Evolutionary conservation across 2,888 invertebrate species (phyloP), one percentile per base, ranked within the genome.

Genomic region (Ferdinandea cuprea): DNA sequence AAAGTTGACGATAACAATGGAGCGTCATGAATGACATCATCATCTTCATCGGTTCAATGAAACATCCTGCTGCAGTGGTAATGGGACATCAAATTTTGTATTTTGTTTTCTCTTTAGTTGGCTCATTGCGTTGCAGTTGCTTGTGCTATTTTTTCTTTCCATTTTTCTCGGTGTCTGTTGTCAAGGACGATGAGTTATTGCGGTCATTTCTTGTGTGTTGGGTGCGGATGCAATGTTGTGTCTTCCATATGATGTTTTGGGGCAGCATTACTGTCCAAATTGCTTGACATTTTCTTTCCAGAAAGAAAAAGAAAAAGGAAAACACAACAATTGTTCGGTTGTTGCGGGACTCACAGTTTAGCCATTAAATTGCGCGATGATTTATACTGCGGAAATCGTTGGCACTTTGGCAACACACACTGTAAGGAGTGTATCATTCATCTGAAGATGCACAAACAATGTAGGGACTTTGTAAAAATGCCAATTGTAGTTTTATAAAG

Each of bases 171-270:
- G 66, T 61, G n/a, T 83, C 68, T 78, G 68, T 63, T 78, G 83
- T 83, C 78, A 83, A 83, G 83, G 78, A 83, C 83, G 83, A 83
- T 83, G 83, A 83, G 61, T 83, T 83, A 83, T 83, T 83, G 78
- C 83, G 78, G 83, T 78, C 72, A 78, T 83, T 73, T 35, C 37
- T 50, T 9, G 35, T 17, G 32, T 59, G 71, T 50, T 32, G 46
- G 44, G 32, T 72, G 63, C 54, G 77, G 61, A 83, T 83, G 83
- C 83, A 78, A 50, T n/a, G n/a, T 83, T 83, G 63, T 59, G 25
- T 52, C 46, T 30, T 6, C 30, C 13, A 42, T 68, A 13, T 25
- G 6, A 52, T 9, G 28, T 21, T 9, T 17, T 17, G 35, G 28
- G 32, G 42, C 37, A 48, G 52, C 48, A 48, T 56, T 48, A 58